These are phyloP conservation scores for Bufotes viridis DNA, from an alignment of 2,797 vertebrate species.

Conservation along the genomic window DNA sequence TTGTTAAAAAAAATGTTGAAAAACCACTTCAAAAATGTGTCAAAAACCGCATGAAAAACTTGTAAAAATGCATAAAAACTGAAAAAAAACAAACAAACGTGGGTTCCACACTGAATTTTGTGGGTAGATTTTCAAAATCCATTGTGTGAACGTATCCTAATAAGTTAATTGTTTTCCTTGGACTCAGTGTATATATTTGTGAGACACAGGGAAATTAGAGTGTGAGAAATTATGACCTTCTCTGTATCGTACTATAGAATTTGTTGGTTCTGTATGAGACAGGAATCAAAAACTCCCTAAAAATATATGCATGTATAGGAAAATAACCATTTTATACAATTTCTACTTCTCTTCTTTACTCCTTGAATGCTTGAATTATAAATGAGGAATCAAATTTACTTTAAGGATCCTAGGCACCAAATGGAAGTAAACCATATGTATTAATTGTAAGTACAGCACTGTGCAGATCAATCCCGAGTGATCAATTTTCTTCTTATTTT, in stretches of 20 bases:
- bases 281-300: not conserved
- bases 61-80: too few species aligned
- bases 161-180: not conserved
- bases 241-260: not conserved
- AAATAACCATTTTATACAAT: not conserved
- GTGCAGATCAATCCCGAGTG: not conserved
- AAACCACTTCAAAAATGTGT: not conserved
- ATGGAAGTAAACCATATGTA: slow-evolving; percentile 20
- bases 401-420: not conserved
- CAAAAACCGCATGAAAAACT: too few species aligned
- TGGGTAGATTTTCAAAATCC: too few species aligned
- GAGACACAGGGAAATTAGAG: not conserved
- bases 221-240: not conserved
- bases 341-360: not conserved
- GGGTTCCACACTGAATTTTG: too few species aligned
- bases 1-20: too few species aligned
- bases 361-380: not conserved
- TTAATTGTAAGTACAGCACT: not conserved
- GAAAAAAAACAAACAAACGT: too few species aligned
- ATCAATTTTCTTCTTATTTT: slow-evolving; percentile 1
- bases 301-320: not conserved
- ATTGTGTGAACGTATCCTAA: too few species aligned
- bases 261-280: not conserved
- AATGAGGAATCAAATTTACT: not conserved
- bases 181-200: not conserved